phyloP scores from a whole-genome alignment of 1,140 invertebrate species.

The Meloidogyne hapla region DNA sequence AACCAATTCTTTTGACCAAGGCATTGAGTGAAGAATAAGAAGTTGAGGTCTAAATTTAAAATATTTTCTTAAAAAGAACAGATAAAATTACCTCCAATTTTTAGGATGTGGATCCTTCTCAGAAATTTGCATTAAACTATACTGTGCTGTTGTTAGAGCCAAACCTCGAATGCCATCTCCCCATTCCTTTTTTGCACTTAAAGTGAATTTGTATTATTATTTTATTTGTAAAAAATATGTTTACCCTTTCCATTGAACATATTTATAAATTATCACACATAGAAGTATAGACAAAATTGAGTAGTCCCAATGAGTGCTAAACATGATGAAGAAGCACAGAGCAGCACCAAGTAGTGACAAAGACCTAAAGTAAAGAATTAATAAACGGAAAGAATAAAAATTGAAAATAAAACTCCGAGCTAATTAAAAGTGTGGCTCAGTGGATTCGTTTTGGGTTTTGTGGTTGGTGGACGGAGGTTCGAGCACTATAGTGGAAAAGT shows the following conservation, averaged over 20 bases:
- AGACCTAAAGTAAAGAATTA: no score
- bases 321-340: conserved; percentile 96
- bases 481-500: no score
- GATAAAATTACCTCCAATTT: conserved; percentile 48
- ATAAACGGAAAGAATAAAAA: no score
- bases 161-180: conserved; percentile 96
- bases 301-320: conserved; percentile 98
- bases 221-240: neutral
- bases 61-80: neutral
- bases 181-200: conserved; percentile 98
- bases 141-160: conserved; percentile 90
- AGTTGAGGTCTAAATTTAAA: conserved; percentile 53
- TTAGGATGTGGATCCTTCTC: conserved; percentile 63
- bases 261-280: conserved; percentile 86
- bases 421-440: no score
- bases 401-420: no score
- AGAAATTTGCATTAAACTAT: conserved; percentile 72
- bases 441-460: no score
- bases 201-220: neutral
- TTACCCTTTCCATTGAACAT: conserved; percentile 96
- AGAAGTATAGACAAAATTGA: conserved; percentile 80
- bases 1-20: conserved; percentile 58
- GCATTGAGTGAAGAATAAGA: conserved; percentile 39
- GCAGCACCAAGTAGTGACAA: conserved; percentile 86
- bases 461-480: no score